These are phyloP conservation scores for Galaxea fascicularis DNA, from an alignment of 92 coral and sea anemone species.

Conservation along the genomic window DNA sequence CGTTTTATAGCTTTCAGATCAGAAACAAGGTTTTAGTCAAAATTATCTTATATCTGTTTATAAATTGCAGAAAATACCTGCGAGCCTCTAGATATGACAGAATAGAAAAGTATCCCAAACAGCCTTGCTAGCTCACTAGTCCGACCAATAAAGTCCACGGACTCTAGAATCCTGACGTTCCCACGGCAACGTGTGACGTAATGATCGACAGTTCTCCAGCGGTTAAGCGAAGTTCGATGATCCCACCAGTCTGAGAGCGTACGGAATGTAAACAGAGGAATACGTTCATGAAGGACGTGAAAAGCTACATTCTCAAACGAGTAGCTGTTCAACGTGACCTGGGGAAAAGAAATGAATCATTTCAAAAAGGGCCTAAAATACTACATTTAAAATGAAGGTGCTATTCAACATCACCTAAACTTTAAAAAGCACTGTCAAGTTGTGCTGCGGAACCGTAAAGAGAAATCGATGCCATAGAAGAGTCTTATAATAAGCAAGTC, in stretches of 20 bases:
- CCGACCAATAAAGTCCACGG: slow-evolving; percentile 90
- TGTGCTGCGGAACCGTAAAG: not conserved
- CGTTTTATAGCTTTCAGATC: too few relatives aligned
- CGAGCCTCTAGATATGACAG: slow-evolving; percentile 96
- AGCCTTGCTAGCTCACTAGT: slow-evolving; percentile 99
- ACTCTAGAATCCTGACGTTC: slow-evolving; percentile 82
- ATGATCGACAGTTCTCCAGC: slow-evolving; percentile 97
- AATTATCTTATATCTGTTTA: too few relatives aligned
- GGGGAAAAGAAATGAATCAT: not conserved
- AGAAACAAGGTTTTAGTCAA: not conserved
- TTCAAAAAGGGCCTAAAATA: too few relatives aligned
- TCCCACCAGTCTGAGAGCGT: slow-evolving; percentile 98
- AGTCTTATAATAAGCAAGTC: not conserved
- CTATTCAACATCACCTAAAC: too few relatives aligned
- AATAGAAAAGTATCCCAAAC: slow-evolving; percentile 95
- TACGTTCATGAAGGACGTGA: slow-evolving; percentile 94
- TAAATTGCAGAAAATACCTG: slow-evolving; percentile 70
- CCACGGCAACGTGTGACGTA: slow-evolving; percentile 94
- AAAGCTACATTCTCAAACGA: slow-evolving; percentile 94
- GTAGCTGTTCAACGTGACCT: slow-evolving; percentile 90
- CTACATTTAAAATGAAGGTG: too few relatives aligned
- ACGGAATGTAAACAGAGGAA: slow-evolving; percentile 93
- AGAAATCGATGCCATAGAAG: not conserved
- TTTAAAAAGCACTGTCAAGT: not conserved
- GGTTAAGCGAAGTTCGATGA: slow-evolving; percentile 81